phyloP scores from a whole-genome alignment of 30 jellyfish, hydroid and myxozoan species.

The Aurelia sp. region DNA sequence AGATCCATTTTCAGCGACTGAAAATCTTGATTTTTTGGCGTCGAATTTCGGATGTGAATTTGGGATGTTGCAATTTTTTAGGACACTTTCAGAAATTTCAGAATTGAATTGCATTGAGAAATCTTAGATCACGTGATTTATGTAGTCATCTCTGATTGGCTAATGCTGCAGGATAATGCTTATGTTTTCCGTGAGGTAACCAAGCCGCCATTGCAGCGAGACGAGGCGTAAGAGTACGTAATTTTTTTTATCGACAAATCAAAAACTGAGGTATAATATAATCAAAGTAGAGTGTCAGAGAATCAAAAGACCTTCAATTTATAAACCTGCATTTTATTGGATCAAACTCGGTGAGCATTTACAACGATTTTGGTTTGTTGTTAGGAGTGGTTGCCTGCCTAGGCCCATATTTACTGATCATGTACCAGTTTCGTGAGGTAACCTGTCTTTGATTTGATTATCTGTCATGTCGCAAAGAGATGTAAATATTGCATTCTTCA shows the following conservation, averaged over 20 bases:
- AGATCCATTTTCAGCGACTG: no score
- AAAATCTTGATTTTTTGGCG: no score
- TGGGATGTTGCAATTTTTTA: no score
- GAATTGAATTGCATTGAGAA: constrained; percentile 26
- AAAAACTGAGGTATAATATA: not conserved
- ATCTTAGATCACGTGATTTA: constrained; percentile 28
- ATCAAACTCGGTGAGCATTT: not conserved
- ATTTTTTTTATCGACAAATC: not conserved
- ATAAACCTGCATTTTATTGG: not conserved
- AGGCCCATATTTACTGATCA: no score
- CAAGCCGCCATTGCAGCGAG: constrained; percentile 27
- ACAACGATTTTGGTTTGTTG: not conserved
- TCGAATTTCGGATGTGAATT: no score
- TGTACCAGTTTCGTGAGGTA: no score
- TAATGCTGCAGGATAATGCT: not conserved
- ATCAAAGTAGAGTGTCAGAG: not conserved
- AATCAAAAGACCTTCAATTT: not conserved
- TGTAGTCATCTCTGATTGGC: constrained; percentile 10
- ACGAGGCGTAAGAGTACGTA: not conserved
- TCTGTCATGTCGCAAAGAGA: no score
- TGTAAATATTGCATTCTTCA: no score
- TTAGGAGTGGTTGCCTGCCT: no score
- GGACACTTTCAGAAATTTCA: no score
- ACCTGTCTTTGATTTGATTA: no score
- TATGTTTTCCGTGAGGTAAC: constrained; percentile 54